Conservation (phyloP, 1,140 invertebrate species). For the Drosophila funebris region DNA sequence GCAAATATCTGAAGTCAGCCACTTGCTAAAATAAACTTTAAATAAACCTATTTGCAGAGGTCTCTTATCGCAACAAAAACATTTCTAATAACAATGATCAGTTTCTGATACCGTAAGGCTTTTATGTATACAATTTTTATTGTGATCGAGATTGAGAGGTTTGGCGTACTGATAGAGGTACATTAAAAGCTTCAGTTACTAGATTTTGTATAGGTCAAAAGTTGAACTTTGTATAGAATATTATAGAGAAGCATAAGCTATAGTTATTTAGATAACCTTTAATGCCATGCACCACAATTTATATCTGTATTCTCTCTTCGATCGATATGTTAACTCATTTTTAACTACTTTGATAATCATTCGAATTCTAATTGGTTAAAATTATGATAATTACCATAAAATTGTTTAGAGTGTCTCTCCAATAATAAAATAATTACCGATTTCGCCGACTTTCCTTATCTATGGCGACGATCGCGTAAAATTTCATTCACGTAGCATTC, state of each 20-base stretch:
- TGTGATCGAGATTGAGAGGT: too few species aligned
- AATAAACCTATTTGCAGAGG: not conserved
- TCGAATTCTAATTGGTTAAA: too few species aligned
- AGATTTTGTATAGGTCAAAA: too few species aligned
- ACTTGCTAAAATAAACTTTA: not conserved
- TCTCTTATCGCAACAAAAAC: conserved; percentile 4
- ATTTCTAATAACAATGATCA: not conserved
- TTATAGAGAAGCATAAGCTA: too few species aligned
- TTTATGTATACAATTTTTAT: not conserved
- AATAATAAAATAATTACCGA: not conserved
- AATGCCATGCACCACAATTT: too few species aligned
- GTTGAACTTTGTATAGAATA: too few species aligned
- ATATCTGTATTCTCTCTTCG: too few species aligned
- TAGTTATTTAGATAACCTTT: too few species aligned
- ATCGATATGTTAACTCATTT: too few species aligned
- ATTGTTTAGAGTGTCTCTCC: not conserved
- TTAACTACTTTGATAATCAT: too few species aligned
- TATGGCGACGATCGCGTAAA: conserved; percentile 26
- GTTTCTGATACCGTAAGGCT: not conserved
- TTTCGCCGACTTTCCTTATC: conserved; percentile 15
- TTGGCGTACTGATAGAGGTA: not conserved
- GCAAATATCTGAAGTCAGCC: not conserved
- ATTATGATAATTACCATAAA: not conserved
- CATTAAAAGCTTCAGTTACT: not conserved
- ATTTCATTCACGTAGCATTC: conserved; percentile 46